Evolutionary conservation across 2,113 vertebrate genomes (phyloP), one percentile per base, ranked within the genome.

Genomic region (Benitochromis conjunctus): DNA sequence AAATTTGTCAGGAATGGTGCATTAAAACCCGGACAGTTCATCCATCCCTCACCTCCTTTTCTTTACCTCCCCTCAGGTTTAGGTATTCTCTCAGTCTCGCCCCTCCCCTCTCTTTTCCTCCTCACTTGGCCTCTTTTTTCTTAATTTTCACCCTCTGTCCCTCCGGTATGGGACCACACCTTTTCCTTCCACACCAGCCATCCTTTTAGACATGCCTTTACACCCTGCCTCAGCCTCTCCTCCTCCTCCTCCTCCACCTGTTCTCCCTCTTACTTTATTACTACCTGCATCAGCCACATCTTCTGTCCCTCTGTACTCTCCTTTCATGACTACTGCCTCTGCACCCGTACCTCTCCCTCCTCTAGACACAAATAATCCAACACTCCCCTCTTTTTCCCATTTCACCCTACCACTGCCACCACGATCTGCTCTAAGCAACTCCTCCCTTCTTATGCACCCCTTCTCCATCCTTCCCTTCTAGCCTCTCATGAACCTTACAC

Each of bases 101-200:
- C 46, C 71, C 71, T 53, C 16, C 19, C 51, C 36, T 29, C 26
- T n/a, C 51, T 21, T 38, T 21, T 21, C 62, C 24, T 31, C 34
- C 41, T 80, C 29, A 16, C 58, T 41, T 82, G 62, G 31, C 71
- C 84, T 84, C 66, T 12, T 86, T 87, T 91, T 58, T 55, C 86
- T 87, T 76, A 31, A 85, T 82, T 90, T 57, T 82, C 82, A 81
- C 87, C 79, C 26, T 58, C 34, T 12, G 76, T 90, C 76, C 80
- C 85, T 13, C 16, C 13, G 86, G 79, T 69, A n/a, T 55, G 3
- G n/a, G 79, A 80, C 77, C 79, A 85, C 86, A 84, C 84, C 77
- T 91, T 66, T 77, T 55, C 76, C 62, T 78, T 81, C 46, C 18
- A 29, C 19, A 53, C 71, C 71, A 69, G 21, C 82, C 18, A 31